A percentile compares a stretch with the other conserved stretches of the same genome.
Evolutionary conservation across 2,888 invertebrate genomes (phyloP).

Genomic region (Acholoe squamosa): DNA sequence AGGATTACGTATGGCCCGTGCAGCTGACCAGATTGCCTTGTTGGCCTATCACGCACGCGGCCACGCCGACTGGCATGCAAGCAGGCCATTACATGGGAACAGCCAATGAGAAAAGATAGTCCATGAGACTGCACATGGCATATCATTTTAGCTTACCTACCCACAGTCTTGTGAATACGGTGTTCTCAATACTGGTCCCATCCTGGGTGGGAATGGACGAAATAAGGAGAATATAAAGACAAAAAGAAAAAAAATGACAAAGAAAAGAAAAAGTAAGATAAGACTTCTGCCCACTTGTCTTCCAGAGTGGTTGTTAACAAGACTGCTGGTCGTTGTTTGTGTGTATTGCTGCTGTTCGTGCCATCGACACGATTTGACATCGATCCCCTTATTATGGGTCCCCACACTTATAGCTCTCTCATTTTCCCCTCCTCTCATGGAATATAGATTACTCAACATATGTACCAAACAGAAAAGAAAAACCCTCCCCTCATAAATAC

Average conservation of each 20-base stretch:
- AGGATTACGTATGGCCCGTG: constrained; percentile 26
- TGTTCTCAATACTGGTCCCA: neutral
- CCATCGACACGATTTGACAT: neutral
- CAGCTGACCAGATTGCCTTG: constrained; percentile 26
- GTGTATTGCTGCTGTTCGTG: neutral
- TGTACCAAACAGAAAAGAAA: too few relatives aligned
- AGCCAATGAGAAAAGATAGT: too few relatives aligned
- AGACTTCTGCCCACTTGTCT: neutral
- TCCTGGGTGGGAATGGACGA: neutral
- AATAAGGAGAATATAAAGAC: neutral
- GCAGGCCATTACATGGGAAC: constrained; percentile 40
- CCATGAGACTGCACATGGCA: too few relatives aligned
- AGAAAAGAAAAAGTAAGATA: too few relatives aligned
- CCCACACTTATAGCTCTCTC: neutral
- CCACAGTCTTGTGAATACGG: too few relatives aligned
- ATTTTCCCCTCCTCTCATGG: too few relatives aligned
- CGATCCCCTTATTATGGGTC: neutral
- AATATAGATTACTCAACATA: too few relatives aligned
- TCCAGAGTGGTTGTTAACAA: neutral
- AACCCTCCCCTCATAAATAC: too few relatives aligned
- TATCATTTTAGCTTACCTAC: too few relatives aligned
- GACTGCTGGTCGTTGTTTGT: neutral
- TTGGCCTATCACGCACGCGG: constrained; percentile 42
- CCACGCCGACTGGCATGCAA: constrained; percentile 34
- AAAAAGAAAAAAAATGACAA: too few relatives aligned